These are phyloP conservation scores for Lasioglossum baleicum DNA, from an alignment of 1,140 invertebrate species.

Conservation along the genomic window DNA sequence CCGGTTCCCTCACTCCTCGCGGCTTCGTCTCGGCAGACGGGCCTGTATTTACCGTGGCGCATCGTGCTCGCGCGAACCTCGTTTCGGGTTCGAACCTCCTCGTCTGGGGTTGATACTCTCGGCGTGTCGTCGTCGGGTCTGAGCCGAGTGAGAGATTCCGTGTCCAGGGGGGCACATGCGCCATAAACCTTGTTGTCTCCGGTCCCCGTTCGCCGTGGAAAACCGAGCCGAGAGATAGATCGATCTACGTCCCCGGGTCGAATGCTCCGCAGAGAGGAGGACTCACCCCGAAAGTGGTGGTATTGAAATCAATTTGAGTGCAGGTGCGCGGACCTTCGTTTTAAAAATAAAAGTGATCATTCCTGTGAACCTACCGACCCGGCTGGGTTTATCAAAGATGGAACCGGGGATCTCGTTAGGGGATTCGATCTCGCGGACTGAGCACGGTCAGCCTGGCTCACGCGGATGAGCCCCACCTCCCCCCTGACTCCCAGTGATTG, in stretches of 20 bases:
- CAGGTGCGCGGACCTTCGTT: slow-evolving; percentile 37
- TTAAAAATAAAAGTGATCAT: not conserved
- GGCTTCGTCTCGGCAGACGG: slow-evolving; percentile 61
- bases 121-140: slow-evolving; percentile 18
- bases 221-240: too few species aligned
- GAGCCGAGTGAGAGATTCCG: not conserved
- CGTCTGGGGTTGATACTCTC: slow-evolving; percentile 17
- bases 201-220: not conserved
- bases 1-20: slow-evolving; percentile 75
- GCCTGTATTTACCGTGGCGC: slow-evolving; percentile 53
- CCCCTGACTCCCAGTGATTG: slow-evolving; percentile 38
- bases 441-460: not conserved
- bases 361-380: not conserved
- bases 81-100: not conserved
- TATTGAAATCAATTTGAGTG: slow-evolving; percentile 36
- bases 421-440: slow-evolving; percentile 6
- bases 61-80: slow-evolving; percentile 53
- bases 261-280: too few species aligned
- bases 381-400: not conserved
- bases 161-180: slow-evolving; percentile 35
- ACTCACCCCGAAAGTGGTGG: slow-evolving; percentile 9
- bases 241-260: too few species aligned
- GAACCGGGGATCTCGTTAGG: slow-evolving; percentile 1
- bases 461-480: slow-evolving; percentile 20
- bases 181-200: slow-evolving; percentile 21